Evolutionary conservation across 1,140 invertebrate genomes (phyloP).

Genomic region (Drosophila funebris): DNA sequence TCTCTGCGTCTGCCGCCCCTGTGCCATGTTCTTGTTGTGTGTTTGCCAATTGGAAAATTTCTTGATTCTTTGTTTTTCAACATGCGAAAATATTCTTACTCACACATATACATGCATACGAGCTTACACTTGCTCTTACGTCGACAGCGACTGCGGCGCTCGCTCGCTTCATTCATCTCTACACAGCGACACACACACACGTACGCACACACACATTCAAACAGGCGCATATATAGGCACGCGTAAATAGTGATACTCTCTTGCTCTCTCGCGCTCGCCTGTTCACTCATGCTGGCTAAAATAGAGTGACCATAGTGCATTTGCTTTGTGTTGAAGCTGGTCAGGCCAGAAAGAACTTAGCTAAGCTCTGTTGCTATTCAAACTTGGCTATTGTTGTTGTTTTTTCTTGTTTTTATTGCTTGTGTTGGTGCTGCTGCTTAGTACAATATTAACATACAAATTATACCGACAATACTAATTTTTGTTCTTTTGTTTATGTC

Average conservation of each 20-base stretch:
- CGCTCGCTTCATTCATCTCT: conserved; percentile 45
- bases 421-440: not conserved
- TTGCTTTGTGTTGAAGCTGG: conserved; percentile 63
- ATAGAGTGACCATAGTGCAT: conserved; percentile 66
- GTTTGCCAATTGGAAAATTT: conserved; percentile 76
- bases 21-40: conserved; percentile 27
- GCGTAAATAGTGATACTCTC: conserved; percentile 42
- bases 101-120: conserved; percentile 46
- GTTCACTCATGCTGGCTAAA: conserved; percentile 38
- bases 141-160: conserved; percentile 16
- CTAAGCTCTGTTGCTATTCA: conserved; percentile 30
- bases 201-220: not conserved
- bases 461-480: conserved; percentile 56
- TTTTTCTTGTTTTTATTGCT: conserved; percentile 23
- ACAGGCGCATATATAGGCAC: conserved; percentile 8
- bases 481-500: conserved; percentile 36
- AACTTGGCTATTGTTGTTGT: conserved; percentile 20
- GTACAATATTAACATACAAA: conserved; percentile 55
- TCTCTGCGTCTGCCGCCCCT: not conserved
- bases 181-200: conserved; percentile 20
- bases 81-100: conserved; percentile 43
- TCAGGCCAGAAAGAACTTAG: conserved; percentile 50
- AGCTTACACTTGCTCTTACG: conserved; percentile 49
- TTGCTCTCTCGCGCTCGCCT: conserved; percentile 11
- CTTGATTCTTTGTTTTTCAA: conserved; percentile 57